phyloP scores from a whole-genome alignment of 2,797 vertebrate species.

The Trematocara caparti region DNA sequence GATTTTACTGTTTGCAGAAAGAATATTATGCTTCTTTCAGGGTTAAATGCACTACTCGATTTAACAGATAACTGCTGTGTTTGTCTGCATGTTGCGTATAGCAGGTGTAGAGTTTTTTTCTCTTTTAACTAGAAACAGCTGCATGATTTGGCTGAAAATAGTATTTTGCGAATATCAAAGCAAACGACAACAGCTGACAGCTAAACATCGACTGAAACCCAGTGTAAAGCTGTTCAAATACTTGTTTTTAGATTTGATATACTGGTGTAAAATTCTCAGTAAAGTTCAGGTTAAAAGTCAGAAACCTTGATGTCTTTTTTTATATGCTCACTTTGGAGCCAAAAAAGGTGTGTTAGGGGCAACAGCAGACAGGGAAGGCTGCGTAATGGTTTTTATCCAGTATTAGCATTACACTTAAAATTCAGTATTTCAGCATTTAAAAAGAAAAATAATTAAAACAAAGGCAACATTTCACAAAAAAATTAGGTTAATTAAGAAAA shows the following conservation, averaged over 20 bases:
- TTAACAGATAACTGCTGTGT: neutral
- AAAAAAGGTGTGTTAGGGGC: neutral
- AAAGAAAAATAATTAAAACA: neutral
- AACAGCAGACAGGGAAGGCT: neutral
- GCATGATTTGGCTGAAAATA: neutral
- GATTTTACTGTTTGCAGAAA: neutral
- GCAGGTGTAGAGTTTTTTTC: neutral
- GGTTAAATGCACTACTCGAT: neutral
- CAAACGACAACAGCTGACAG: neutral
- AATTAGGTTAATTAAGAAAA: neutral
- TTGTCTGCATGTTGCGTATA: neutral
- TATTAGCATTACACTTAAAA: neutral
- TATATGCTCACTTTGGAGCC: neutral
- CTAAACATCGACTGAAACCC: neutral
- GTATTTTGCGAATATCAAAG: neutral
- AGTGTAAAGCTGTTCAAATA: neutral
- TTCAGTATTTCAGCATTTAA: neutral
- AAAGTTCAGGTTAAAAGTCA: neutral
- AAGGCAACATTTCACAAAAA: neutral
- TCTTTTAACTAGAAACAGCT: neutral
- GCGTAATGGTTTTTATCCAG: neutral
- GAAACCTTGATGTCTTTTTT: neutral
- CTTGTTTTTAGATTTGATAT: neutral
- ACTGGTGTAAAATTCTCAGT: neutral
- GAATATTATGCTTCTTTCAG: neutral